Conservation (phyloP, 2,888 invertebrate genomes). For the Eumacrocentrus americanus region DNA sequence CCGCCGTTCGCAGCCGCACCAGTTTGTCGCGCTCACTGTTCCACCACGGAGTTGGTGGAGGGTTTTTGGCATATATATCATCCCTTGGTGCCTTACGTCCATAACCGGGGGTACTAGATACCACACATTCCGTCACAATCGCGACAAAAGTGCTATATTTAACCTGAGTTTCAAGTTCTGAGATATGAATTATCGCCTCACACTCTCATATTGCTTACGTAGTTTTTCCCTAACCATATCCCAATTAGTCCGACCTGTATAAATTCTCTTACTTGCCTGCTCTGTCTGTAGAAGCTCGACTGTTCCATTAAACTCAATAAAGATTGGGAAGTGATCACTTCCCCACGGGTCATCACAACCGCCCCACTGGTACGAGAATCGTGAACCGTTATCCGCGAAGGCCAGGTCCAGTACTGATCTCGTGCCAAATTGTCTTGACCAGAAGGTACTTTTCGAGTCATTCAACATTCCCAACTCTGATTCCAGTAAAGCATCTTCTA, state of each 20-base stretch:
- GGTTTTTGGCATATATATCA: not conserved
- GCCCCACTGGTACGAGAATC: not conserved
- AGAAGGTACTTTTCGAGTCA: not conserved
- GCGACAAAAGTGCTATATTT: not conserved
- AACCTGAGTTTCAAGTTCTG: not conserved
- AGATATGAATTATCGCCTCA: not conserved
- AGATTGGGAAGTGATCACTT: not conserved
- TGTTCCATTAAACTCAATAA: not conserved
- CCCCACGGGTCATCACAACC: not conserved
- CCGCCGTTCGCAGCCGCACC: not conserved
- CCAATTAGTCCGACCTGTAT: not conserved
- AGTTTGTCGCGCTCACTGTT: not conserved
- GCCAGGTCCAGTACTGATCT: not conserved
- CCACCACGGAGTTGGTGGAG: not conserved
- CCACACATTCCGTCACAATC: not conserved
- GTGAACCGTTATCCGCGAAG: not conserved
- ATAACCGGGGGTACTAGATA: not conserved
- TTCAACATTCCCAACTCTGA: not conserved
- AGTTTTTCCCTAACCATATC: not conserved
- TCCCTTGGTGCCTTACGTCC: no score
- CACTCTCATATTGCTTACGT: not conserved
- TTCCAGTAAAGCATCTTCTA: not conserved
- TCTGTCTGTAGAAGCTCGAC: not conserved
- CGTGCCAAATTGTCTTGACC: not conserved
- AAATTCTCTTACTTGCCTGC: not conserved